A percentile compares a stretch with the other conserved stretches of the same genome.
Conservation (phyloP, 2,888 invertebrate species). For the Teleogryllus oceanicus region DNA sequence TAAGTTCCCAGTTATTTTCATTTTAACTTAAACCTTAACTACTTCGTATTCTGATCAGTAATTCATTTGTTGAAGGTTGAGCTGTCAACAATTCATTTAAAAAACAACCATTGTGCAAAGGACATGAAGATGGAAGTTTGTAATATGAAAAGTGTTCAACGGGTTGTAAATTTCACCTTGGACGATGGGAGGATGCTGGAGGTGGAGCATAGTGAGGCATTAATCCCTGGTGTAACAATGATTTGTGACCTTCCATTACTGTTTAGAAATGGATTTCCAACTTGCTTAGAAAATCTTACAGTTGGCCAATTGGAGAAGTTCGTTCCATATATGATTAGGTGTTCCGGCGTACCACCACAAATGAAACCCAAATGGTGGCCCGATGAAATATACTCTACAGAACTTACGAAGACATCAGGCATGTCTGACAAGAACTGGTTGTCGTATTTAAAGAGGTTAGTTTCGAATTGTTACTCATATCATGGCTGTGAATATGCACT, state of each 20-base stretch:
- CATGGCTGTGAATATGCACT: not conserved
- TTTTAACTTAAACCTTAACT: too few species aligned
- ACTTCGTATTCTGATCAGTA: too few species aligned
- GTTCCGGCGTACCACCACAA: not conserved
- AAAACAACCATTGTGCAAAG: too few species aligned
- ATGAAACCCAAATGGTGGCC: not conserved
- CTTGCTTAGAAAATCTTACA: not conserved
- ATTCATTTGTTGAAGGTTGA: too few species aligned
- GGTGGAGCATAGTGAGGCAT: not conserved
- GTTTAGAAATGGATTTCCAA: not conserved
- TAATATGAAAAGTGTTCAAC: not conserved
- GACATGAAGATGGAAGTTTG: not conserved
- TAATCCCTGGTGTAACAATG: not conserved
- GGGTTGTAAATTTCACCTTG: not conserved
- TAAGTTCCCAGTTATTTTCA: too few species aligned
- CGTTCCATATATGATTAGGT: not conserved
- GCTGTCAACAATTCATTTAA: too few species aligned
- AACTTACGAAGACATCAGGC: not conserved
- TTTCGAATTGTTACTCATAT: not conserved
- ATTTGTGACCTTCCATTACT: conserved; percentile 9
- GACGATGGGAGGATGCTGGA: not conserved
- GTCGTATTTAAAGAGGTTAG: not conserved
- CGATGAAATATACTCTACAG: not conserved
- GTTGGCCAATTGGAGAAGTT: not conserved
- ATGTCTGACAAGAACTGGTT: not conserved